Base-by-base conservation (phyloP, 2,888 invertebrate genomes). In the Podotricha telesiphe region DNA sequence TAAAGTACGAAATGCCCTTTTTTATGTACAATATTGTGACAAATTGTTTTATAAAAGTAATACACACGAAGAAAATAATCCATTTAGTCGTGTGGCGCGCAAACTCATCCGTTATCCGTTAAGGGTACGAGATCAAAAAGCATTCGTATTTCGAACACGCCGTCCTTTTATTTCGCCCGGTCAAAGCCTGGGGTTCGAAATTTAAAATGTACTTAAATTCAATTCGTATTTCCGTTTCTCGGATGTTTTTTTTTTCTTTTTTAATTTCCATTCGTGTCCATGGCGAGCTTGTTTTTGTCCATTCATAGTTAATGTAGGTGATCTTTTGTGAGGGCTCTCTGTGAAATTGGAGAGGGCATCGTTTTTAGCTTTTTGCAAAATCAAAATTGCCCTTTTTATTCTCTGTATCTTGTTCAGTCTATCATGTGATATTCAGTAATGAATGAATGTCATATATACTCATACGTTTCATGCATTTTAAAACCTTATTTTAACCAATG, bases 141-240 rank as follows among this genome's bases (percentile, higher is more conserved):
- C 82, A 85, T 87, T 87, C 82, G 82, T 77, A 80, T 86, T 88
- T 86, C 82, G 85, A 85, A 87, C 82, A 78, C 84, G 79, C 80
- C 80, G 82, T 87, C 88, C 87, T 89, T 91, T 91, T 89, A 91
- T 92, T 91, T 88, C 85, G 79, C 72, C 86, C 86, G 87, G 86
- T 88, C 91, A 89, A 89, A 89, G 86, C 86, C 78, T 34, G 77
- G 86, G 86, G 86, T 82, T 83, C 83, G 83, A 80, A 88, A 87
- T 88, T 91, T 90, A 86, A 90, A 91, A 91, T 89, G 88, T 90
- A 88, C 92, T 93, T 90, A 90, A 91, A 92, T 91, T 89, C 89
- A 88, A 92, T 92, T 90, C 88, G 83, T 85, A 83, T 87, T 89
- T 89, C 88, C 87, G 87, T 86, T 84, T 86, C 81, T 80, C 78